Evolutionary conservation across 2,113 vertebrate species (phyloP).

Genomic region (Phasianus colchicus): DNA sequence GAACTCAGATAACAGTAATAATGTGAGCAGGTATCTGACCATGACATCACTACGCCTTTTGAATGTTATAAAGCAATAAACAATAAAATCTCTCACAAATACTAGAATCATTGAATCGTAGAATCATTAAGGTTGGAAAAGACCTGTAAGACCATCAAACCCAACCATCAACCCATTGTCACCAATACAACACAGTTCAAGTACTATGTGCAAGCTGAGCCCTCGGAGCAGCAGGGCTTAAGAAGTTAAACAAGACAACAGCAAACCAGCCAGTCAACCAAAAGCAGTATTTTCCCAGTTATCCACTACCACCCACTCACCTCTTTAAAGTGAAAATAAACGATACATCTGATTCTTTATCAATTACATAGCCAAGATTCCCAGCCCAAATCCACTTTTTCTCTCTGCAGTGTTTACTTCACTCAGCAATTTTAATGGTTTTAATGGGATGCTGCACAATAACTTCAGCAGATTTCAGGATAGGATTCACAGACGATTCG

Average conservation of each 20-base stretch:
- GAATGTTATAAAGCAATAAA: background rate
- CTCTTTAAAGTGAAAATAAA: background rate
- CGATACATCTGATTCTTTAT: rapidly evolving
- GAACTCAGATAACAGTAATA: background rate
- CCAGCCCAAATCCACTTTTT: too few relatives aligned
- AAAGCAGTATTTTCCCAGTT: background rate
- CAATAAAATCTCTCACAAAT: background rate
- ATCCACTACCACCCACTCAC: background rate
- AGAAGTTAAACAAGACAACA: background rate
- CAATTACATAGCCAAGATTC: rapidly evolving
- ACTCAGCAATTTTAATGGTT: background rate
- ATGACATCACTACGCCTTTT: background rate
- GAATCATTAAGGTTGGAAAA: too few relatives aligned
- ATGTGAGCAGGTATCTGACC: background rate
- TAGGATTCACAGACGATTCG: background rate
- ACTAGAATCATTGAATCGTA: background rate
- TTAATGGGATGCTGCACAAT: background rate
- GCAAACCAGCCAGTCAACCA: background rate
- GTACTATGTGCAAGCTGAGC: background rate
- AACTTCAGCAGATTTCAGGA: background rate
- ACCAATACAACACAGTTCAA: background rate
- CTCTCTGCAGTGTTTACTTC: background rate
- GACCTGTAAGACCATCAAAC: too few relatives aligned
- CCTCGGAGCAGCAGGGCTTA: background rate
- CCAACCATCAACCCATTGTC: too few relatives aligned